A percentile compares a stretch with the other conserved stretches of the same genome.
phyloP scores from a whole-genome alignment of 2,113 vertebrate species.

The Oreochromis niloticus region DNA sequence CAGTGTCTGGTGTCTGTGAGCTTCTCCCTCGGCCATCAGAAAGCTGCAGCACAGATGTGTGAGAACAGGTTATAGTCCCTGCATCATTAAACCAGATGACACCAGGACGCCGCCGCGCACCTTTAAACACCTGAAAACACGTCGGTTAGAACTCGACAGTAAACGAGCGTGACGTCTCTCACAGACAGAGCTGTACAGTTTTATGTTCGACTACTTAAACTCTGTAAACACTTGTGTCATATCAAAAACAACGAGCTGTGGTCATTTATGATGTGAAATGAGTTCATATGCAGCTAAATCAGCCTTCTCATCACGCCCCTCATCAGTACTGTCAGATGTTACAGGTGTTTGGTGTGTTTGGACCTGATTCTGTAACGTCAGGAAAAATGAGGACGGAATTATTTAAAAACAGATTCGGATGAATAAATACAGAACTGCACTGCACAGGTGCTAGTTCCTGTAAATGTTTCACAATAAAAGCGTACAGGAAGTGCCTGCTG shows the following conservation, averaged over 20 bases:
- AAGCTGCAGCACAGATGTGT: not conserved
- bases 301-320: not conserved
- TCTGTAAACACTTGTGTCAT: not conserved
- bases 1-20: not conserved
- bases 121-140: accelerated
- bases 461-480: not conserved
- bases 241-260: not conserved
- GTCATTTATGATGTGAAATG: not conserved
- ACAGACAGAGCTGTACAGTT: not conserved
- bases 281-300: accelerated
- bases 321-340: not conserved
- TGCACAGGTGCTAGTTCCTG: not conserved
- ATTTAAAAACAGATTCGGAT: not conserved
- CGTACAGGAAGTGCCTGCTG: not conserved
- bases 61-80: too few relatives aligned
- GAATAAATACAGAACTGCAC: not conserved
- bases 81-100: not conserved
- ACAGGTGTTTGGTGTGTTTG: not conserved
- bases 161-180: not conserved
- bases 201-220: not conserved
- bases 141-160: not conserved
- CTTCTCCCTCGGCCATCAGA: not conserved
- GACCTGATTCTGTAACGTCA: not conserved
- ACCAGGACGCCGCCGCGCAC: not conserved
- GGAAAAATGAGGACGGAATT: not conserved